phyloP scores from a whole-genome alignment of 1,140 invertebrate genomes.

The Pseudomyrmex cubaensis region DNA sequence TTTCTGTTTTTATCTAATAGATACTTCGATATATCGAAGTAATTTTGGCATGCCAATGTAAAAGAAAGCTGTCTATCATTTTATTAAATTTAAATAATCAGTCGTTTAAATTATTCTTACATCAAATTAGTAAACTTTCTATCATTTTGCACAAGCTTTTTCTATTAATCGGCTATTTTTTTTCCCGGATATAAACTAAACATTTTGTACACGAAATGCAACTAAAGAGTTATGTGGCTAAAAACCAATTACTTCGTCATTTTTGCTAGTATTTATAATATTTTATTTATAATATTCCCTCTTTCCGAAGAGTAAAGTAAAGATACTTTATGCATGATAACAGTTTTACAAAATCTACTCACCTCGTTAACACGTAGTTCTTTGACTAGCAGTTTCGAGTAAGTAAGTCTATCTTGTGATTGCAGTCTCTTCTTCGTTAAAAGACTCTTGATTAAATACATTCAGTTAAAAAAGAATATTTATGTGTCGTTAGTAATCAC shows the following conservation, averaged over 20 bases:
- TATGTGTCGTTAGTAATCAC: conserved; percentile 72
- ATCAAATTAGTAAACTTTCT: too few relatives aligned
- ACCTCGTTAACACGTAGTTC: conserved; percentile 80
- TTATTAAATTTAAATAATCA: too few relatives aligned
- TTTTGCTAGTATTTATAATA: conserved; percentile 60
- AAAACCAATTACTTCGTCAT: conserved; percentile 54
- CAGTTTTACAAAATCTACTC: conserved; percentile 82
- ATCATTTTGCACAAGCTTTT: too few relatives aligned
- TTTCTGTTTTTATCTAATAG: too few relatives aligned
- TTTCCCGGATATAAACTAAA: too few relatives aligned
- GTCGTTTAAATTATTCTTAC: too few relatives aligned
- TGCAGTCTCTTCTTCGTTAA: conserved; percentile 82
- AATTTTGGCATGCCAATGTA: too few relatives aligned
- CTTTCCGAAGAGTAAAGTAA: conserved; percentile 69
- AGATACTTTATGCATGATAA: conserved; percentile 76
- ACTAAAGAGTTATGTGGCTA: not conserved
- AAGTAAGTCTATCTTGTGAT: conserved; percentile 84
- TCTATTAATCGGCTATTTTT: too few relatives aligned
- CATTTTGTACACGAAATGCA: too few relatives aligned
- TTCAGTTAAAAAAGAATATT: conserved; percentile 77
- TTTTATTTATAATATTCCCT: conserved; percentile 69
- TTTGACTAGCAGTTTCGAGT: conserved; percentile 83
- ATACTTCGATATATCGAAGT: too few relatives aligned
- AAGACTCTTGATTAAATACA: conserved; percentile 76
- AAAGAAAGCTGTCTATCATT: too few relatives aligned